Conservation (phyloP, 2,797 vertebrate genomes). For the Steatocranus sp. region DNA sequence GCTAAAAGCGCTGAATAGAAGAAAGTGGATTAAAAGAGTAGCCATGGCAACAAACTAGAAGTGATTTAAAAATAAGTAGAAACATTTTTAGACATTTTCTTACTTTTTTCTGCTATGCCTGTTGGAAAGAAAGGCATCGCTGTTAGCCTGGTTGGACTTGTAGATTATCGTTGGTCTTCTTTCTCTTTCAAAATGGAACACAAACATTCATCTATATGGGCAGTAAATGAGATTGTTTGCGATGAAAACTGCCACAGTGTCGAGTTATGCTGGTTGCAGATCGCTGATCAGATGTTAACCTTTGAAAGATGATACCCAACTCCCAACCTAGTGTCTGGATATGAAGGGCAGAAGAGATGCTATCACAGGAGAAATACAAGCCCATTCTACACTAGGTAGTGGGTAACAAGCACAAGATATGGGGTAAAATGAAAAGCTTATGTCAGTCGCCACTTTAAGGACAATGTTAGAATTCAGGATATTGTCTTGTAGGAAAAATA, state of each 20-base stretch:
- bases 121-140: background rate
- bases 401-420: background rate
- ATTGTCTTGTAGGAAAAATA: background rate
- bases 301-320: background rate
- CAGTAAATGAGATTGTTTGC: constrained; percentile 29
- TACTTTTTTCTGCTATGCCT: background rate
- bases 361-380: constrained; percentile 41
- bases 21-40: constrained; percentile 3
- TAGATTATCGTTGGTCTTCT: background rate
- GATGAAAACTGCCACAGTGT: background rate
- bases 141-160: background rate
- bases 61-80: background rate
- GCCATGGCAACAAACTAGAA: constrained; percentile 15
- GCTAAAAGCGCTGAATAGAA: constrained; percentile 16
- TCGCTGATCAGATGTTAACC: constrained; percentile 15
- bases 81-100: background rate
- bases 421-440: background rate
- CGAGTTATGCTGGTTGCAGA: constrained; percentile 16
- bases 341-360: constrained; percentile 27
- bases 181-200: background rate
- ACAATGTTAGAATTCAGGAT: background rate
- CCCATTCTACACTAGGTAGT: constrained; percentile 8
- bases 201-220: constrained; percentile 24
- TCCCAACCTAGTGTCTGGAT: background rate
- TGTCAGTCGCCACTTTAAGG: background rate